Evolutionary conservation across 2,113 vertebrate species (phyloP).

Genomic region (Rhynchomys soricoides): DNA sequence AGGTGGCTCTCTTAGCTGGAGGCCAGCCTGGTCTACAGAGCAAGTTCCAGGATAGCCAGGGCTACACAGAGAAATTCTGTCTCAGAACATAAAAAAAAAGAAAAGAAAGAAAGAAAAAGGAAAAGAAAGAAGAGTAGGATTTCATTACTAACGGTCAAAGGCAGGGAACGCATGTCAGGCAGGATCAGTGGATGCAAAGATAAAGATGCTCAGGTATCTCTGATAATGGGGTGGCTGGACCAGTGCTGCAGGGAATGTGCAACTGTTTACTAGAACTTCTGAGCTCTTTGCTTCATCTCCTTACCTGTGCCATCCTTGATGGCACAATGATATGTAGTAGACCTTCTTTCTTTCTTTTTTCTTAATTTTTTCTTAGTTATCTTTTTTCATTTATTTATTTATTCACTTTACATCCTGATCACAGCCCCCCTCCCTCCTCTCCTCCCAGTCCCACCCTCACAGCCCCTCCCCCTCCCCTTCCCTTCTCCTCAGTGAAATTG

Average conservation of each 20-base stretch:
- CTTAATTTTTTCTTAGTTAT: too few relatives aligned
- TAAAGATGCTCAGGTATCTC: neutral
- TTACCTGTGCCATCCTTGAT: neutral
- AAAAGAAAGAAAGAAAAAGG: neutral
- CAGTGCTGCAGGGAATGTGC: neutral
- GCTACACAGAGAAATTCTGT: neutral
- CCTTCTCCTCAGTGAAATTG: too few relatives aligned
- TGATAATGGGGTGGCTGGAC: neutral
- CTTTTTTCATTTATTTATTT: too few relatives aligned
- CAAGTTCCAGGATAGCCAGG: neutral
- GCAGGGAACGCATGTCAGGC: conserved; percentile 32
- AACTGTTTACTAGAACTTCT: neutral
- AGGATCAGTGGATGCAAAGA: neutral
- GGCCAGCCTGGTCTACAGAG: neutral
- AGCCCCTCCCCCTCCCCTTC: too few relatives aligned
- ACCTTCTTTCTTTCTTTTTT: neutral
- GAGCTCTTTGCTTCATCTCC: neutral
- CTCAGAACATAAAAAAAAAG: neutral
- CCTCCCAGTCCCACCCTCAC: too few relatives aligned
- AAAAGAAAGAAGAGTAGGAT: conserved; percentile 39
- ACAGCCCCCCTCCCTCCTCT: too few relatives aligned
- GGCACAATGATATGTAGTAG: neutral
- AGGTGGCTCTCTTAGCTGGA: neutral
- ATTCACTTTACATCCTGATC: too few relatives aligned
- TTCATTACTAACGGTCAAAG: conserved; percentile 21